Evolutionary conservation across 2,888 invertebrate genomes (phyloP), one percentile per base, ranked within the genome.

Genomic region (Hydropsyche betteni): DNA sequence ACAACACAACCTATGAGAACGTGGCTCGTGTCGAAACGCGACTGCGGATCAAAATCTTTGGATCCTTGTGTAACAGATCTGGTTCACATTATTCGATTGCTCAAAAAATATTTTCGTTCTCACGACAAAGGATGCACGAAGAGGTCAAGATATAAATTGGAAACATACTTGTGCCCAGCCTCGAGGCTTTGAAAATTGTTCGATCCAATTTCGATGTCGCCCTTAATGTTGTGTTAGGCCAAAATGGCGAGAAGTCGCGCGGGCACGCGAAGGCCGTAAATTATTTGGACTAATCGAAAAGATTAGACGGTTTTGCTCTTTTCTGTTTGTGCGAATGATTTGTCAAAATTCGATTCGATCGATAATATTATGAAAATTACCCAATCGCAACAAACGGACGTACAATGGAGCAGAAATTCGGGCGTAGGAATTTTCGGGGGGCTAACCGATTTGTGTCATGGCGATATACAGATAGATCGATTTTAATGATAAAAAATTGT

Each of bases 51-150:
- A 72, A 58, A 64, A 72, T 72, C 72, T 58, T 34, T 14, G 44
- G 24, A 72, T 58, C 72, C 61, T 72, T 72, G 55, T 72, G 72
- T 72, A 72, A 72, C 55, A 55, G 58, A 72, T 72, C 72, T 72
- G 50, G 72, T 72, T 72, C 72, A 72, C 72, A 72, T 72, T 72
- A 72, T 70, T 72, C 34, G 70, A 72, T 72, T 72, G 72, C 72
- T 72, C 44, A 72, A 71, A 71, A 58, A 64, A 33, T 36, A 33
- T 38, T 72, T 51, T 8, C 34, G 72, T 72, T 72, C 72, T 72
- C 72, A 72, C 72, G 72, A 72, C 61, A 38, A 61, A 55, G 72
- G 72, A 72, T 72, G 58, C 72, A 72, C 72, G 72, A 44, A 72
- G 16, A 72, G 61, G 36, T 53, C 53, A 70, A 70, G 14, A n/a